Evolutionary conservation across 2,113 vertebrate species (phyloP).

Genomic region (Anarhynchus alexandrinus): DNA sequence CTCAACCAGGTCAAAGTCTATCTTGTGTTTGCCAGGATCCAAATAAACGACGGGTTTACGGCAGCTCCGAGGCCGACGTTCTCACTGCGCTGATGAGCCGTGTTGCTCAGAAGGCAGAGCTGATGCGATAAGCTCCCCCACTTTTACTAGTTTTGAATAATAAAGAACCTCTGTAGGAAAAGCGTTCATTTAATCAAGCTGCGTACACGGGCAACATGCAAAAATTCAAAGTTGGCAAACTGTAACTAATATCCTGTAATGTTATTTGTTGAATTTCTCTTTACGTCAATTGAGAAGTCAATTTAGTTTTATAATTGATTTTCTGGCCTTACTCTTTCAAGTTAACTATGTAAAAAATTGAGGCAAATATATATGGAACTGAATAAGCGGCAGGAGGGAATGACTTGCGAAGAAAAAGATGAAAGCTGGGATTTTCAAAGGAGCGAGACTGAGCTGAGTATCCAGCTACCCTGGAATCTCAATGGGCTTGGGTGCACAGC

Average conservation of each 20-base stretch:
- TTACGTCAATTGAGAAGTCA: slow-evolving; percentile 66
- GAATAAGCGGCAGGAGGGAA: slow-evolving; percentile 31
- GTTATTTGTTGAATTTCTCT: slow-evolving; percentile 66
- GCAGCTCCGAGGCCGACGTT: not conserved
- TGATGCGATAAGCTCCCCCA: not conserved
- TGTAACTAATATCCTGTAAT: slow-evolving; percentile 66
- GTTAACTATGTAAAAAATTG: slow-evolving; percentile 52
- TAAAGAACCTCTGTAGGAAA: slow-evolving; percentile 22
- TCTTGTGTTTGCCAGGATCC: not conserved
- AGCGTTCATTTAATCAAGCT: slow-evolving; percentile 44
- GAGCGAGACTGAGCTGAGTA: not conserved
- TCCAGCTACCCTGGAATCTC: not conserved
- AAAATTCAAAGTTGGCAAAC: slow-evolving; percentile 45
- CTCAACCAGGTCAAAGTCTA: not conserved
- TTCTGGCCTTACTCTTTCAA: slow-evolving; percentile 66
- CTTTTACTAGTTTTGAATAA: slow-evolving; percentile 20
- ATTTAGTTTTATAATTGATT: slow-evolving; percentile 69
- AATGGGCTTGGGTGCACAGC: not conserved
- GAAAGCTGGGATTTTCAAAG: slow-evolving; percentile 57
- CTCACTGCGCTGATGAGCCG: not conserved
- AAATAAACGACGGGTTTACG: not conserved
- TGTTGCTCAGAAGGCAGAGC: not conserved
- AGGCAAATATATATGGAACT: slow-evolving; percentile 39
- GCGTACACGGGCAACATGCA: slow-evolving; percentile 15
- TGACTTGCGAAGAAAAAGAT: slow-evolving; percentile 27